A percentile compares a stretch with the other conserved stretches of the same genome.
Conservation (phyloP, 1,140 invertebrate genomes). For the Oncopodura yosiiana region DNA sequence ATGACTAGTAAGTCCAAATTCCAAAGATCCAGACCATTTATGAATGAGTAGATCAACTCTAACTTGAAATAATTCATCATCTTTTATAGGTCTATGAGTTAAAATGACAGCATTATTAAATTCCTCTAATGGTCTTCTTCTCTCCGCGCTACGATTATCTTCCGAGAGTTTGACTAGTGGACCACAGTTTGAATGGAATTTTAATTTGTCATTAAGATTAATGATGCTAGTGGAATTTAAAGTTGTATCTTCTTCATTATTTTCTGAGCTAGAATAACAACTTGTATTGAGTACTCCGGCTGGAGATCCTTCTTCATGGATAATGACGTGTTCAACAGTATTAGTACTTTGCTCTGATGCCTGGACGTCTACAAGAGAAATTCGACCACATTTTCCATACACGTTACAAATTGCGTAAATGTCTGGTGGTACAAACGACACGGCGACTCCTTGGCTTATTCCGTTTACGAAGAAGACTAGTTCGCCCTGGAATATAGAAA, state of each 20-base stretch:
- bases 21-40: slow-evolving; percentile 88
- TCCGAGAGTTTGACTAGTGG: slow-evolving; percentile 76
- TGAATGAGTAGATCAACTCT: slow-evolving; percentile 80
- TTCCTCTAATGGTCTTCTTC: slow-evolving; percentile 76
- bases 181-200: slow-evolving; percentile 80
- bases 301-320: slow-evolving; percentile 20
- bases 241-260: slow-evolving; percentile 13
- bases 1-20: slow-evolving; percentile 89
- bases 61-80: slow-evolving; percentile 89
- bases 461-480: slow-evolving; percentile 85
- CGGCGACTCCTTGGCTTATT: slow-evolving; percentile 73
- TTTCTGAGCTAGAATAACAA: background rate
- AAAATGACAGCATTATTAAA: slow-evolving; percentile 90
- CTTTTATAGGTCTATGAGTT: slow-evolving; percentile 72
- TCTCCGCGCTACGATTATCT: slow-evolving; percentile 72
- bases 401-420: slow-evolving; percentile 82
- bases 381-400: slow-evolving; percentile 86
- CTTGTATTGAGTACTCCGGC: background rate
- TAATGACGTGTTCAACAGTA: slow-evolving; percentile 26
- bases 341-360: slow-evolving; percentile 33
- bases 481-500: slow-evolving; percentile 52
- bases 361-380: slow-evolving; percentile 44
- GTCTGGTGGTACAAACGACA: slow-evolving; percentile 58
- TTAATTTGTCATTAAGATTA: slow-evolving; percentile 52
- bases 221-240: slow-evolving; percentile 26